Base-by-base conservation (phyloP, 2,797 vertebrate genomes). In the Paratrypauchen microcephalus region DNA sequence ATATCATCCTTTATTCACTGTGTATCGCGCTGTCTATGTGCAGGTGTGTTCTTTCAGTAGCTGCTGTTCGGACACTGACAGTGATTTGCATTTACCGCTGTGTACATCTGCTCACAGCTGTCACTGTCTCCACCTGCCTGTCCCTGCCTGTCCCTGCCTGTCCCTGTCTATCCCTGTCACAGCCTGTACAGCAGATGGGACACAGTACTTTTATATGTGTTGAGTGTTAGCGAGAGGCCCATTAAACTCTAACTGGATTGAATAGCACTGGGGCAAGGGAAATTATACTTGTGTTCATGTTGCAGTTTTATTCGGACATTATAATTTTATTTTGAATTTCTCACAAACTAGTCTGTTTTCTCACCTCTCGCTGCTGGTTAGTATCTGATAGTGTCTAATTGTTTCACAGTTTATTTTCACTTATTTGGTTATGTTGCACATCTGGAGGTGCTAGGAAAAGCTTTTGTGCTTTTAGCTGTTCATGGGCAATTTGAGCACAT, bases 41-140 rank as follows among this genome's bases (percentile, higher is more conserved):
- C 50, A 52, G 50, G n/a, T 52, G 47, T 48, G 18, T 6, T 18
- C 18, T 48, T 48, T 48, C 47, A 48, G 47, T 48, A 0, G 50
- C 50, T 52, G 54, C 54, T 23, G 54, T 26, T 56, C 54, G 23
- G 54, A 23, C 54, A 56, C 12, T 26, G 54, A 56, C n/a, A 21
- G 54, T 56, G 54, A 56, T 56, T 24, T 56, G 54, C 26, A 56
- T 56, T 56, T 56, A 56, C 54, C 23, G 54, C 54, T 56, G 54
- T 15, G 54, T 56, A 56, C 54, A 56, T 56, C 54, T 56, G 23
- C 54, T 56, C 54, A 26, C 54, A 56, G 54, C 54, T 56, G 54
- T 56, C 54, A 56, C 4, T 56, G 54, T 21, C 52, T 23, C 21
- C 2, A 7, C 54, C 54, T 13, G 54, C 13, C 21, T 23, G 54